A percentile compares a stretch with the other conserved stretches of the same genome.
These are phyloP conservation scores for Choristoneura fumiferana DNA, from an alignment of 1,140 invertebrate species.

Conservation along the genomic window DNA sequence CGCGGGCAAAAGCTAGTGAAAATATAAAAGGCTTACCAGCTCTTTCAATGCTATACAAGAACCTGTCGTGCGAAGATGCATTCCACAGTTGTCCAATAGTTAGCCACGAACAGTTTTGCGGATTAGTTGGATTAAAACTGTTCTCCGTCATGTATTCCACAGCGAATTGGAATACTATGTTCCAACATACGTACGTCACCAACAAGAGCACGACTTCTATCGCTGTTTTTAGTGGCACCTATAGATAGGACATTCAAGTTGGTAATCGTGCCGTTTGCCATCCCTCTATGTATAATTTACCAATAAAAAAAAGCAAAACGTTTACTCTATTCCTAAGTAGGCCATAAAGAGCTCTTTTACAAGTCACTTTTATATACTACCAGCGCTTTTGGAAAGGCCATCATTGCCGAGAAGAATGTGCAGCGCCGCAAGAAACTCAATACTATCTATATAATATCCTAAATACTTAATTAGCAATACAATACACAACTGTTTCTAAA, in stretches of 20 bases:
- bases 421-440: too few relatives aligned
- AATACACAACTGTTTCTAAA: too few relatives aligned
- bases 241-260: neutral
- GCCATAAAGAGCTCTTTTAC: too few relatives aligned
- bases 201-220: conserved; percentile 29
- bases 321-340: too few relatives aligned
- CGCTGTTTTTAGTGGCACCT: conserved; percentile 28
- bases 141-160: conserved; percentile 35
- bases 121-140: conserved; percentile 24
- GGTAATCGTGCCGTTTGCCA: neutral
- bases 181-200: conserved; percentile 35
- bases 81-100: conserved; percentile 37
- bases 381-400: too few relatives aligned
- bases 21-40: conserved; percentile 31
- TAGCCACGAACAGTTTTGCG: conserved; percentile 39
- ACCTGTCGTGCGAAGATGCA: conserved; percentile 22
- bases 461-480: too few relatives aligned
- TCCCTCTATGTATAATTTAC: too few relatives aligned
- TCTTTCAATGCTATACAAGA: conserved; percentile 36
- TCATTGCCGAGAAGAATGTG: too few relatives aligned
- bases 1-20: too few relatives aligned
- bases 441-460: too few relatives aligned
- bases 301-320: too few relatives aligned
- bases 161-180: conserved; percentile 40
- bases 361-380: too few relatives aligned